Conservation (phyloP, 2,113 vertebrate species). For the Phodopus roborovskii region DNA sequence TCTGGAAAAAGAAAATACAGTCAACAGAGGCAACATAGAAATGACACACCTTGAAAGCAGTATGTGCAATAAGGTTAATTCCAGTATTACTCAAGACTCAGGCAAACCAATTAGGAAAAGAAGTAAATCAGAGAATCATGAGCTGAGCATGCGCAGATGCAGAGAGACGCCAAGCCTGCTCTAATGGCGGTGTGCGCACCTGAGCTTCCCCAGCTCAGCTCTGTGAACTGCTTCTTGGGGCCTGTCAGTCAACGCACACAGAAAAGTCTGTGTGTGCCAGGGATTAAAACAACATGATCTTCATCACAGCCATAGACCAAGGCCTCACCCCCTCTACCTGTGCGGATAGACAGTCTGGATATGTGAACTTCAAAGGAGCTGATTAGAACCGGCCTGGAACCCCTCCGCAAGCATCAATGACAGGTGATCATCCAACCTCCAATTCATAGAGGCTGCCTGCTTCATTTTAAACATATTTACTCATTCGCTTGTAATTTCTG, state of each 20-base stretch:
- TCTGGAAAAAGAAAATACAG: slow-evolving; percentile 3
- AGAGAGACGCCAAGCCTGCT: background rate
- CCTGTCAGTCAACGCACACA: background rate
- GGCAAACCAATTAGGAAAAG: slow-evolving; percentile 1
- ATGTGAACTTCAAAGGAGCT: background rate
- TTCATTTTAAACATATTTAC: background rate
- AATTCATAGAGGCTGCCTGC: background rate
- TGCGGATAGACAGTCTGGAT: background rate
- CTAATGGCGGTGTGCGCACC: fast-evolving
- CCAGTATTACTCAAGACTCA: background rate
- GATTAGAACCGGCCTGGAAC: background rate
- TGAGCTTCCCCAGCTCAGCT: fast-evolving
- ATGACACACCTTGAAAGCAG: background rate
- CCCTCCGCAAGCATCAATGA: background rate
- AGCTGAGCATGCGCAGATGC: background rate
- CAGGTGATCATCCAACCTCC: background rate
- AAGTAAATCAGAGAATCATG: background rate
- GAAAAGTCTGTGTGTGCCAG: background rate
- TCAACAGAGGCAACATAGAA: background rate
- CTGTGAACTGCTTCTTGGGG: background rate
- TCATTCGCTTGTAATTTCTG: background rate
- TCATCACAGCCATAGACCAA: no score
- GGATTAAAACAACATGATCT: background rate
- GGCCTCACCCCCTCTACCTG: no score
- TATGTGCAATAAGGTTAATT: slow-evolving; percentile 42